Conservation (phyloP, 2,113 vertebrate genomes). For the Nanorana parkeri region DNA sequence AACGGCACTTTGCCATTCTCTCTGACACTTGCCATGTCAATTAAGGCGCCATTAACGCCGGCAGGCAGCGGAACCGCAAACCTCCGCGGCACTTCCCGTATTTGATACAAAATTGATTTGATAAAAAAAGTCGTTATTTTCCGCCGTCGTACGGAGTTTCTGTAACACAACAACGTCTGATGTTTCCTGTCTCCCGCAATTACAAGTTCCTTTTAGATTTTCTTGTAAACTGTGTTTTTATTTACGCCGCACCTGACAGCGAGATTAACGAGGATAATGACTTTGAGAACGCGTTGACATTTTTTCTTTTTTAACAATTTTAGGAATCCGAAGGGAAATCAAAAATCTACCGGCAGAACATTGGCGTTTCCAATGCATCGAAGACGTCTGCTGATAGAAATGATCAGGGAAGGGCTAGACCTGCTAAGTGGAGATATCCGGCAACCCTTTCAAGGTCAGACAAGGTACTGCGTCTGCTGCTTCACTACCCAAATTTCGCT, state of each 20-base stretch:
- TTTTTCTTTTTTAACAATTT: constrained; percentile 42
- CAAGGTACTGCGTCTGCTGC: constrained; percentile 30
- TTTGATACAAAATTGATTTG: constrained; percentile 50
- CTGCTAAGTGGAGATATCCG: constrained; percentile 41
- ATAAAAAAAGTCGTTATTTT: constrained; percentile 38
- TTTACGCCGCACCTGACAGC: constrained; percentile 14
- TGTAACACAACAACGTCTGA: neutral
- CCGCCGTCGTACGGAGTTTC: constrained; percentile 29
- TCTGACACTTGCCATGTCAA: constrained; percentile 59
- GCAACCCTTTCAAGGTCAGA: constrained; percentile 46
- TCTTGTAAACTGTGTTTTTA: neutral
- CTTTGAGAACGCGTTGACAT: constrained; percentile 15
- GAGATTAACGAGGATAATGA: constrained; percentile 13
- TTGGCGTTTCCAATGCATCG: constrained; percentile 39
- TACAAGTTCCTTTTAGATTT: constrained; percentile 15
- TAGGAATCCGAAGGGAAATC: constrained; percentile 8
- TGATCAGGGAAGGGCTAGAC: constrained; percentile 22
- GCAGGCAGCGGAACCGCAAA: constrained; percentile 43
- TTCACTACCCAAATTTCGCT: neutral
- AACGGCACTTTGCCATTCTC: constrained; percentile 16
- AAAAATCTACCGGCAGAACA: constrained; percentile 13
- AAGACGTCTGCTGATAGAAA: constrained; percentile 6
- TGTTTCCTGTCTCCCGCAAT: constrained; percentile 6
- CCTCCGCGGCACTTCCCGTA: constrained; percentile 22
- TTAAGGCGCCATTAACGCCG: constrained; percentile 57